phyloP scores from a whole-genome alignment of 37 sponge, comb jelly and placozoan species.

The Halisarca cf. caerulea region DNA sequence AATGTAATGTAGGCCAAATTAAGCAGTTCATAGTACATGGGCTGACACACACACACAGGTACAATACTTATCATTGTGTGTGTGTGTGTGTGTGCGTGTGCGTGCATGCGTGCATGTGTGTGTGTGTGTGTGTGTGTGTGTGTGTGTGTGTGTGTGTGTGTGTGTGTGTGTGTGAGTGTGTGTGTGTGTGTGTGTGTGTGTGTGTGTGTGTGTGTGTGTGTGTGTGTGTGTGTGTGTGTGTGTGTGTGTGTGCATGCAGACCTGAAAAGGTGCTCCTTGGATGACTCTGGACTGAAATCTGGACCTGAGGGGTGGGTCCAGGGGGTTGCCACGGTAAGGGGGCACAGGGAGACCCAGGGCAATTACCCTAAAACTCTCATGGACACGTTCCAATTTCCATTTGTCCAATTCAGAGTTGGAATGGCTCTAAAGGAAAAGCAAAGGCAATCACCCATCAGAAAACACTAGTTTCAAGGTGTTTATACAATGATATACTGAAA shows the following conservation, averaged over 20 bases:
- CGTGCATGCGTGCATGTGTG: too few relatives aligned
- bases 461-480: not conserved
- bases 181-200: not conserved
- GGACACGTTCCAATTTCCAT: slow-evolving; percentile 62
- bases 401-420: slow-evolving; percentile 38
- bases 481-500: not conserved
- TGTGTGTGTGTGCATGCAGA: slow-evolving; percentile 18
- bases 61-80: too few relatives aligned
- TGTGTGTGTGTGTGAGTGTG: not conserved
- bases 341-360: slow-evolving; percentile 91
- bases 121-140: slow-evolving; percentile 22
- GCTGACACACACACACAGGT: not conserved
- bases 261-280: slow-evolving; percentile 35
- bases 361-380: slow-evolving; percentile 77
- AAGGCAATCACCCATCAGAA: not conserved
- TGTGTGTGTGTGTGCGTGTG: too few relatives aligned
- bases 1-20: not conserved
- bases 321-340: slow-evolving; percentile 89
- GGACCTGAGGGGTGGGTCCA: slow-evolving; percentile 92
- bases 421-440: slow-evolving; percentile 39
- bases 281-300: slow-evolving; percentile 76
- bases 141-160: slow-evolving; percentile 3
- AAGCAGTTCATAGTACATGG: not conserved
- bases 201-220: too few relatives aligned
- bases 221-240: not conserved